These are phyloP conservation scores for Oncorhynchus clarkii DNA, from an alignment of 2,113 vertebrate genomes.

Conservation along the genomic window DNA sequence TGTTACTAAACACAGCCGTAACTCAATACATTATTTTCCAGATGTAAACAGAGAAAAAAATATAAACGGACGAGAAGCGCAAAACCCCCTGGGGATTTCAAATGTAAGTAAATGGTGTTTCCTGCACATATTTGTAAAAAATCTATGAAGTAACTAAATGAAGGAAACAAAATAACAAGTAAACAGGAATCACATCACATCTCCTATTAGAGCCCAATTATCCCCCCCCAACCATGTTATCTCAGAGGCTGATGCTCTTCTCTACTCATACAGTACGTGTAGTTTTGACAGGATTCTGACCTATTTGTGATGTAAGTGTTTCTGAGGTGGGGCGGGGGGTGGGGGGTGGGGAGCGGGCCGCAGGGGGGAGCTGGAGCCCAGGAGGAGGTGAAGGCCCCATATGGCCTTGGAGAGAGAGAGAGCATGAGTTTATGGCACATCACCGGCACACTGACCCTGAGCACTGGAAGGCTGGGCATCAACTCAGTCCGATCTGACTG, in stretches of 20 bases:
- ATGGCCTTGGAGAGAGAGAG: constrained; percentile 45
- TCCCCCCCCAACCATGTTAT: background rate
- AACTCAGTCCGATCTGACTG: constrained; percentile 44
- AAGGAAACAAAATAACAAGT: background rate
- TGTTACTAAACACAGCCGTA: background rate
- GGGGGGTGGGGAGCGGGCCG: constrained; percentile 17
- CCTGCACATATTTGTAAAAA: background rate
- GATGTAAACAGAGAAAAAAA: background rate
- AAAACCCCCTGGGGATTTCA: background rate
- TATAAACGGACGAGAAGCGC: background rate
- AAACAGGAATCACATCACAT: background rate
- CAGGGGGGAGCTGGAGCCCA: constrained; percentile 20
- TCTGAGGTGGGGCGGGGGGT: background rate
- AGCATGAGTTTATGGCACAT: constrained; percentile 43
- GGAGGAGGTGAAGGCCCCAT: constrained; percentile 50
- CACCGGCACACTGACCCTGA: constrained; percentile 56
- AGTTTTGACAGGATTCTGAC: constrained; percentile 16
- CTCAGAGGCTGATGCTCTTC: background rate
- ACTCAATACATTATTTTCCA: background rate
- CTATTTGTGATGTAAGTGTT: constrained; percentile 18
- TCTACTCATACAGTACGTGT: background rate
- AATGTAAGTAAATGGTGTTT: background rate
- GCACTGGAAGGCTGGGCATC: constrained; percentile 39
- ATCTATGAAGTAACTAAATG: background rate
- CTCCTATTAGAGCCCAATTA: background rate